Conservation (phyloP, 2,888 invertebrate species). For the Drosophila paramelanica region DNA sequence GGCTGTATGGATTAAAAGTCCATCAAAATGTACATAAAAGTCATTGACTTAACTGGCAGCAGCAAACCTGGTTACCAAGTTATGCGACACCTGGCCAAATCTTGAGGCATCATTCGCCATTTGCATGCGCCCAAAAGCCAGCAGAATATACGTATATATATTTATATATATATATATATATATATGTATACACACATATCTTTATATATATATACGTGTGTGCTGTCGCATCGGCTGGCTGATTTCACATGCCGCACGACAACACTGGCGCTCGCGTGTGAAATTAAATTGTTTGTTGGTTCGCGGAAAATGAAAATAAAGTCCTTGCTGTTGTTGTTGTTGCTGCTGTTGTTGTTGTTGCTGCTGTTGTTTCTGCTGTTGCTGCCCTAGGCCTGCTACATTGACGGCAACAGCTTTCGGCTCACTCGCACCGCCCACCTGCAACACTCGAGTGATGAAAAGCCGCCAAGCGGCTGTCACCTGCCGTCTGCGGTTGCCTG, state of each 20-base stretch:
- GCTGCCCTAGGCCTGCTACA: conserved; percentile 25
- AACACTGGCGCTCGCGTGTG: conserved; percentile 81
- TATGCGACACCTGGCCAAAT: conserved; percentile 63
- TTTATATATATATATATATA: not conserved
- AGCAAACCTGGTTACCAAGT: conserved; percentile 36
- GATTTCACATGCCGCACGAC: conserved; percentile 77
- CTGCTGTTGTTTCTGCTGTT: conserved; percentile 10
- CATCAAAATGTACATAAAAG: conserved; percentile 81
- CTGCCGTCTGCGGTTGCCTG: conserved; percentile 45
- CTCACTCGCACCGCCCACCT: conserved; percentile 7
- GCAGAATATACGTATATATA: not conserved
- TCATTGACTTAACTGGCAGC: conserved; percentile 65
- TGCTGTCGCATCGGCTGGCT: conserved; percentile 61
- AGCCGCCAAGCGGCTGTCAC: conserved; percentile 54
- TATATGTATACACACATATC: not conserved
- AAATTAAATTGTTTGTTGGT: conserved; percentile 78
- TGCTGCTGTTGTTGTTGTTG: conserved; percentile 5
- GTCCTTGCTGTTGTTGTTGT: conserved; percentile 17
- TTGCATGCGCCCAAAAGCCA: conserved; percentile 43
- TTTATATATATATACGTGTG: not conserved
- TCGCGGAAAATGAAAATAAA: conserved; percentile 75
- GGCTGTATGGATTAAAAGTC: conserved; percentile 76
- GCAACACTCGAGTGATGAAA: conserved; percentile 44
- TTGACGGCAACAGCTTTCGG: conserved; percentile 23
- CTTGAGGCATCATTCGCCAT: conserved; percentile 62